Evolutionary conservation across 2,113 vertebrate species (phyloP).

Genomic region (Illadopsis cleaveri): DNA sequence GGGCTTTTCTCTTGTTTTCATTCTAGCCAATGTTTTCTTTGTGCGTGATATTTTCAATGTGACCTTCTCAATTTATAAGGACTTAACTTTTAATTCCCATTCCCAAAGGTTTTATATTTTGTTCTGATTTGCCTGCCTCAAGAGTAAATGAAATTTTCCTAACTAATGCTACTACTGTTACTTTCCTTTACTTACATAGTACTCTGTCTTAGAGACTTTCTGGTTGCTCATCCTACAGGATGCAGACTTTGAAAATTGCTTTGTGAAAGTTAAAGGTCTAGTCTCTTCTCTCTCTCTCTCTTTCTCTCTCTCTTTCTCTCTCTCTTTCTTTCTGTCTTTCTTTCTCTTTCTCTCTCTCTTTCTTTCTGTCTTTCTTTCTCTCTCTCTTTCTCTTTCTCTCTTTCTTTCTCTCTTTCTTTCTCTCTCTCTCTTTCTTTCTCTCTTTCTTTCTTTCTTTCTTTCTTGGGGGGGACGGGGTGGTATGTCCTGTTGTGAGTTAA

Average conservation of each 20-base stretch:
- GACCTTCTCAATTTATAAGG: not conserved
- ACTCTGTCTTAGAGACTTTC: not conserved
- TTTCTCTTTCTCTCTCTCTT: too few species aligned
- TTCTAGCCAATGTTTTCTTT: not conserved
- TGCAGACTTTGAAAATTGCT: not conserved
- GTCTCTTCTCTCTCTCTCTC: too few species aligned
- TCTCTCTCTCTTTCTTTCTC: too few species aligned
- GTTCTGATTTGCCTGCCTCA: not conserved
- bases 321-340: too few species aligned
- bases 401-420: too few species aligned
- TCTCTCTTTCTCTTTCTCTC: too few species aligned
- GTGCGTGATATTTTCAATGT: not conserved
- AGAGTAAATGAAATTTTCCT: not conserved
- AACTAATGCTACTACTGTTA: not conserved
- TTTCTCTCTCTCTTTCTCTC: too few species aligned
- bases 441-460: too few species aligned
- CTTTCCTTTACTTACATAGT: not conserved
- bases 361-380: too few species aligned
- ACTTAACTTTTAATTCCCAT: not conserved
- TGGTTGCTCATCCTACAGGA: not conserved
- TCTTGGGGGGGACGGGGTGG: too few species aligned
- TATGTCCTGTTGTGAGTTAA: not conserved
- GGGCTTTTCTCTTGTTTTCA: not conserved
- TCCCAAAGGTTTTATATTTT: not conserved
- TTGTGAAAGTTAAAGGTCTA: not conserved